These are phyloP conservation scores for Enhydra lutris DNA, from an alignment of 2,113 vertebrate genomes.

Conservation along the genomic window DNA sequence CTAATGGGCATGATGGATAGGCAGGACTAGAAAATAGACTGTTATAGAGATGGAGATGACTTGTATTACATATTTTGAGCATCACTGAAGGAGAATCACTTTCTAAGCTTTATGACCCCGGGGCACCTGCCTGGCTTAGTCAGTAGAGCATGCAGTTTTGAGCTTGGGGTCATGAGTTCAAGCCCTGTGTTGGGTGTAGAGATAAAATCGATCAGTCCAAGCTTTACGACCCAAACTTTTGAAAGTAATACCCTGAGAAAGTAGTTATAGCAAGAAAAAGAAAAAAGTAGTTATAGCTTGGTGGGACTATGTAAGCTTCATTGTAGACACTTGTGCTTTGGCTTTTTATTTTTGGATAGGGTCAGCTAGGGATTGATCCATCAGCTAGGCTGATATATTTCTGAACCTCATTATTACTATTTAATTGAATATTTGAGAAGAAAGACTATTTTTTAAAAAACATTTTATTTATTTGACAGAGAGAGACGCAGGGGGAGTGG, in stretches of 20 bases:
- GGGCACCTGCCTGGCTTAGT: background rate
- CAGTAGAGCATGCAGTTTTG: background rate
- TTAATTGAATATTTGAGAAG: conserved; percentile 4
- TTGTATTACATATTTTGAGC: conserved; percentile 7
- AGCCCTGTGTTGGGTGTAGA: background rate
- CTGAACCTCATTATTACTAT: conserved; percentile 12
- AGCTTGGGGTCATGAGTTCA: background rate
- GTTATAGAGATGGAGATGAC: background rate
- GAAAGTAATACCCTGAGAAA: conserved; percentile 28
- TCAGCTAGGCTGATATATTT: background rate
- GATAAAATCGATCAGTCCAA: background rate
- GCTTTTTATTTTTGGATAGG: conserved; percentile 16
- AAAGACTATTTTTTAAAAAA: background rate
- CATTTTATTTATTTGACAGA: too few relatives aligned
- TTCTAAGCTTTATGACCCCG: conserved; percentile 32
- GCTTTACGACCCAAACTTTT: conserved; percentile 21
- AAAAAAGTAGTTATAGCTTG: background rate
- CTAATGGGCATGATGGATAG: background rate
- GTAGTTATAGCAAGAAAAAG: background rate
- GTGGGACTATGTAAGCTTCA: background rate
- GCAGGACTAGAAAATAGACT: background rate
- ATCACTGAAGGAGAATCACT: background rate
- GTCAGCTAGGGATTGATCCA: background rate
- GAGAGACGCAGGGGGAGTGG: too few relatives aligned
- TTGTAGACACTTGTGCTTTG: background rate